Evolutionary conservation across 2,797 vertebrate species (phyloP).

Genomic region (Triplophysa bombifrons): DNA sequence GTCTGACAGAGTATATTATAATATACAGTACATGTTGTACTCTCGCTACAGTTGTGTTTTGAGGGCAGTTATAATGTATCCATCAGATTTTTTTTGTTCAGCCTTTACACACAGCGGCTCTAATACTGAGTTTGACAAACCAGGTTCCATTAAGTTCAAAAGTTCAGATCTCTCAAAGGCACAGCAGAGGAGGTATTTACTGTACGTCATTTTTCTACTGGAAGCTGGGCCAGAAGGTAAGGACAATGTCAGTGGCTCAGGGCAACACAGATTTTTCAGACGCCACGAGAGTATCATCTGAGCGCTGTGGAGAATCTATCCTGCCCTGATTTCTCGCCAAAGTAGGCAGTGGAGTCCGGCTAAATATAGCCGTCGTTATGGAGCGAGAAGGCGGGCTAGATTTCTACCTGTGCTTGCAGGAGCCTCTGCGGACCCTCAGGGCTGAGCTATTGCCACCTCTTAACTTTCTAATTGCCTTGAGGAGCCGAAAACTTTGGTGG

Average conservation of each 20-base stretch:
- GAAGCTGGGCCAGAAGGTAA: slow-evolving; percentile 59
- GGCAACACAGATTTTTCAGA: slow-evolving; percentile 60
- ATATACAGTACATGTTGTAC: neutral
- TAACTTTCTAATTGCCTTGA: slow-evolving; percentile 53
- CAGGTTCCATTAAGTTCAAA: slow-evolving; percentile 28
- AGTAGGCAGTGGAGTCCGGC: slow-evolving; percentile 57
- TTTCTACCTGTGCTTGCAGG: slow-evolving; percentile 31
- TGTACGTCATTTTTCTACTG: slow-evolving; percentile 47
- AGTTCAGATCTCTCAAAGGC: slow-evolving; percentile 32
- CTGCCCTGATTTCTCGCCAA: slow-evolving; percentile 64
- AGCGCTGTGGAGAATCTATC: slow-evolving; percentile 55
- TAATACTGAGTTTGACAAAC: slow-evolving; percentile 40
- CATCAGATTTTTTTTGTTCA: neutral
- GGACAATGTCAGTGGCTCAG: slow-evolving; percentile 58
- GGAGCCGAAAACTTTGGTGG: slow-evolving; percentile 33
- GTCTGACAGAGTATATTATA: neutral
- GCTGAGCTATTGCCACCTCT: slow-evolving; percentile 47
- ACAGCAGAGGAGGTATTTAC: slow-evolving; percentile 39
- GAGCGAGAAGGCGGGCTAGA: slow-evolving; percentile 38
- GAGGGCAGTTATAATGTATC: slow-evolving; percentile 9
- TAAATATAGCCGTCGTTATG: slow-evolving; percentile 59
- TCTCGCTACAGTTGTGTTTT: neutral
- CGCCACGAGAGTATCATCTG: slow-evolving; percentile 54
- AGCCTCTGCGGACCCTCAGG: slow-evolving; percentile 35
- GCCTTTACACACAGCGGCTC: slow-evolving; percentile 2